Percentiles rank a stretch among this genome's conserved stretches.
Conservation (phyloP, 2,888 invertebrate species). For the Eueremaeus valkanovi region DNA sequence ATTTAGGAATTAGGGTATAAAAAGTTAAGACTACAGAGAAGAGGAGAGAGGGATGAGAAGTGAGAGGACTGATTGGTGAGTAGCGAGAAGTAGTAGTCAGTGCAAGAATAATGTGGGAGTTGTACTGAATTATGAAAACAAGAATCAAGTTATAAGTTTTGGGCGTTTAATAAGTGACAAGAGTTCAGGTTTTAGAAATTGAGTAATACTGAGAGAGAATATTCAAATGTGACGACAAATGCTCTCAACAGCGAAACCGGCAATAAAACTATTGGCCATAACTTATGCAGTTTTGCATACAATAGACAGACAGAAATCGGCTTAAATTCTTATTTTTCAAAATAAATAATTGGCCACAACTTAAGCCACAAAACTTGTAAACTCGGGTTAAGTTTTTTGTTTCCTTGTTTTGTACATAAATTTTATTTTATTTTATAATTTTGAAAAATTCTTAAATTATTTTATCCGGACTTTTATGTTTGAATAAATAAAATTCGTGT, state of each 20-base stretch:
- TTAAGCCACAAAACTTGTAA: slow-evolving; percentile 11
- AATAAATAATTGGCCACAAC: slow-evolving; percentile 20
- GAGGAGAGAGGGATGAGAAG: background rate
- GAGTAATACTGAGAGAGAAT: background rate
- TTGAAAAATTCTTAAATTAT: slow-evolving; percentile 24
- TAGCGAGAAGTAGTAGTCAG: slow-evolving; percentile 15
- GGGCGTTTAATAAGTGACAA: slow-evolving; percentile 23
- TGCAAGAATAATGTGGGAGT: slow-evolving; percentile 35
- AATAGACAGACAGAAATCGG: too few species aligned
- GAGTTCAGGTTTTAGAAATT: background rate
- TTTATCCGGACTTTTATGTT: background rate
- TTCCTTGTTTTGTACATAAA: background rate
- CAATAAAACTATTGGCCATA: slow-evolving; percentile 26
- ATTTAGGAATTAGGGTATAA: background rate
- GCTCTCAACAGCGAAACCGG: slow-evolving; percentile 1
- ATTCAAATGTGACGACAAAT: background rate
- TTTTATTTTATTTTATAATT: too few species aligned
- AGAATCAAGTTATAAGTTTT: slow-evolving; percentile 31
- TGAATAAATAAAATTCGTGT: slow-evolving; percentile 2
- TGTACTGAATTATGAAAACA: background rate
- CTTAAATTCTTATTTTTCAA: background rate
- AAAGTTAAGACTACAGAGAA: too few species aligned
- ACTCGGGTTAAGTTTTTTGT: background rate
- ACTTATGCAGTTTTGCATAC: too few species aligned
- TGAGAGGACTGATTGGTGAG: slow-evolving; percentile 18